A percentile compares a stretch with the other conserved stretches of the same genome.
Conservation (phyloP, 2,888 invertebrate species). For the Isoperla grammatica region DNA sequence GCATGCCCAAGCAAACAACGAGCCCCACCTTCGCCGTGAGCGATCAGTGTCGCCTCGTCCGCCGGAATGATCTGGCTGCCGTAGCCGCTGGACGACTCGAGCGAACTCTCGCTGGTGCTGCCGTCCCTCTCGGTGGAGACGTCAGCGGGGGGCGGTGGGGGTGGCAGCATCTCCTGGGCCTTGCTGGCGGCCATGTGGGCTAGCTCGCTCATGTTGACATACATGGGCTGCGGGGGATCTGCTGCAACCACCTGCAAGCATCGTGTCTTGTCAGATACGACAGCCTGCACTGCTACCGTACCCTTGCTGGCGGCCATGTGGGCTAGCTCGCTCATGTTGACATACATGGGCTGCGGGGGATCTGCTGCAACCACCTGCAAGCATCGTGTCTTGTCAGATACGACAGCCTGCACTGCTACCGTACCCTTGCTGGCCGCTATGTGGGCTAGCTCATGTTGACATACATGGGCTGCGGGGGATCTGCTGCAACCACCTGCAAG, state of each 20-base stretch:
- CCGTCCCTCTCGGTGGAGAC: slow-evolving; percentile 40
- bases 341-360: slow-evolving; percentile 74
- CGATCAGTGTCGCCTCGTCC: slow-evolving; percentile 32
- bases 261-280: background rate
- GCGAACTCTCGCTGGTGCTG: slow-evolving; percentile 66
- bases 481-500: slow-evolving; percentile 31
- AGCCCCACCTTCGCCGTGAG: slow-evolving; percentile 33
- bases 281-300: background rate
- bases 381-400: too few relatives aligned
- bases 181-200: slow-evolving; percentile 74
- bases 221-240: slow-evolving; percentile 67
- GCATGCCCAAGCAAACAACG: too few relatives aligned
- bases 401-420: too few relatives aligned
- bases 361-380: slow-evolving; percentile 36
- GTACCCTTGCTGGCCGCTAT: slow-evolving; percentile 74
- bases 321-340: slow-evolving; percentile 87
- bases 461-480: slow-evolving; percentile 71
- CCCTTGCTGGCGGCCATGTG: slow-evolving; percentile 59
- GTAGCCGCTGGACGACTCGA: slow-evolving; percentile 71
- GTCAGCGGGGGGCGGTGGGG: slow-evolving; percentile 50
- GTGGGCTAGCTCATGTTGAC: slow-evolving; percentile 86
- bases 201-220: slow-evolving; percentile 88
- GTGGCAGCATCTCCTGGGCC: slow-evolving; percentile 57
- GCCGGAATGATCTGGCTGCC: slow-evolving; percentile 70
- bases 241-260: slow-evolving; percentile 4